These are phyloP conservation scores for Himalopsyche japonica DNA, from an alignment of 2,888 invertebrate genomes.

Conservation along the genomic window DNA sequence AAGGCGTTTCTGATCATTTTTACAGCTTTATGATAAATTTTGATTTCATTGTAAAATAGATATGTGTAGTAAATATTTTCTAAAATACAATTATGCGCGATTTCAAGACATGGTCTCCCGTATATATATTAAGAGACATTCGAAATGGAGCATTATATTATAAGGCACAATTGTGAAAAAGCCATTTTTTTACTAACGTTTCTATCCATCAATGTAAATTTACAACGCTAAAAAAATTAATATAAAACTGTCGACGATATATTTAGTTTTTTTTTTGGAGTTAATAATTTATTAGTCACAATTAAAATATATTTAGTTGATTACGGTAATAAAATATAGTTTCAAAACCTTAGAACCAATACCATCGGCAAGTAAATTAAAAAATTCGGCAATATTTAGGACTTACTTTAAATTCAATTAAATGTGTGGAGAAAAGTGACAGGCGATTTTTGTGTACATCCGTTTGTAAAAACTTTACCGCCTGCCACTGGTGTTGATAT, in stretches of 20 bases:
- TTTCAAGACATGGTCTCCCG: neutral
- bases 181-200: slow-evolving; percentile 27
- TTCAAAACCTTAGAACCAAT: neutral
- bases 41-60: neutral
- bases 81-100: neutral
- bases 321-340: neutral
- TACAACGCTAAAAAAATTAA: neutral
- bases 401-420: too few species aligned
- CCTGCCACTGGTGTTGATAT: too few species aligned
- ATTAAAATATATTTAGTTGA: neutral
- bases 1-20: neutral
- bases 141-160: neutral
- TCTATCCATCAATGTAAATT: neutral
- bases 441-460: too few species aligned
- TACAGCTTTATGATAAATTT: neutral
- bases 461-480: too few species aligned
- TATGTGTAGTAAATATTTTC: neutral
- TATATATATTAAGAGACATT: neutral
- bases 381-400: too few species aligned
- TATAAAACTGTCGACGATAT: neutral
- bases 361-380: too few species aligned
- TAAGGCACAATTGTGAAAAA: slow-evolving; percentile 40
- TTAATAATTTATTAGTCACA: neutral
- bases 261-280: neutral
- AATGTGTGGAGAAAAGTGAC: too few species aligned